Evolutionary conservation across 2,888 invertebrate genomes (phyloP), one percentile per base, ranked within the genome.

Genomic region (Drosophila kuntzei): DNA sequence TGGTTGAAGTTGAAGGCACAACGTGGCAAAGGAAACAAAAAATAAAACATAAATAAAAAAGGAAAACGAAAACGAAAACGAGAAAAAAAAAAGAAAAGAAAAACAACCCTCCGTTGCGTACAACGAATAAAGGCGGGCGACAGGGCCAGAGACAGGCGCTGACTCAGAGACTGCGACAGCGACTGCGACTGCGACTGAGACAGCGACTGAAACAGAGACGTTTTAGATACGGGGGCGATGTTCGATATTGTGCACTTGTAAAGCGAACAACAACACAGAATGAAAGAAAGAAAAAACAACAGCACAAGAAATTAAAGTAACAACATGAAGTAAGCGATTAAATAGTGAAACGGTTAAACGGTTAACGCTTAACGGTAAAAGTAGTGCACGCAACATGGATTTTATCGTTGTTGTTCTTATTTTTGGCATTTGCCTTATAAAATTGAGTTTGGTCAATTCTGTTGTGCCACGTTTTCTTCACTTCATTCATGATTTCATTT

Each of bases 1-100:
- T 83, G 88, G 88, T 82, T 82, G 76, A 85, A 80, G 63, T 79
- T 66, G 62, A 76, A 69, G 77, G 69, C 80, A 41, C 62, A 82
- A 79, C 69, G 80, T 76, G 69, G 66, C 70, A 57, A 53, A 47
- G 46, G 34, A 53, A 59, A 51, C 64, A 75, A 72, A 55, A 44
- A 61, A 62, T 59, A 61, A 22, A 41, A 66, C 53, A 76, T 51
- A 73, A 44, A 34, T 43, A 57, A 49, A 68, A 68, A 64, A 69
- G 50, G 18, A 67, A 71, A 58, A 44, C 43, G 47, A 60, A 54
- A 65, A 68, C 27, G 50, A 58, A 67, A 47, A 57, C 6, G n/a
- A n/a, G 47, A 60, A 54, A 65, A 68, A 20, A 46, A 58, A 67
- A 47, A 57, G 2, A 59, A 51, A 29, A 71, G 69, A 60, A 85